Evolutionary conservation across 2,113 vertebrate genomes (phyloP).

Genomic region (Rhizomys pruinosus): DNA sequence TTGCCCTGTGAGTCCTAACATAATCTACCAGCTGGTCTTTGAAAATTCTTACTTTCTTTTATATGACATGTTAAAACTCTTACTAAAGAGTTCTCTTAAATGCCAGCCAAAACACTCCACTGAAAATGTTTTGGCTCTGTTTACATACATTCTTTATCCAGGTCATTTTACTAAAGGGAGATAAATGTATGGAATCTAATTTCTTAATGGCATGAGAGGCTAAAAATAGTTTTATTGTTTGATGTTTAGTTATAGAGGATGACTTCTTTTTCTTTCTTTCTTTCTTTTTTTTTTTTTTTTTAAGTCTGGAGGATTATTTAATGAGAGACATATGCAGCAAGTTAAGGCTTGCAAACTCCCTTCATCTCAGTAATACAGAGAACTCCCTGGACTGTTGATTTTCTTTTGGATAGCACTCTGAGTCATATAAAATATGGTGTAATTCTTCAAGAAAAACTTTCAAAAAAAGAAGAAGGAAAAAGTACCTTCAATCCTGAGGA

Average conservation of each 20-base stretch:
- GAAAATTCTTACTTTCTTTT: slow-evolving; percentile 68
- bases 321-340: slow-evolving; percentile 78
- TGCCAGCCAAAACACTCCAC: slow-evolving; percentile 60
- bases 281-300: slow-evolving; percentile 20
- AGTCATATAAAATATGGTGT: slow-evolving; percentile 41
- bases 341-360: slow-evolving; percentile 70
- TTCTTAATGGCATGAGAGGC: slow-evolving; percentile 69
- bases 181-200: slow-evolving; percentile 59
- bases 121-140: slow-evolving; percentile 68
- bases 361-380: slow-evolving; percentile 69
- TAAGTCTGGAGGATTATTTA: slow-evolving; percentile 70
- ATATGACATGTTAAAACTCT: slow-evolving; percentile 71
- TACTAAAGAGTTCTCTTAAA: slow-evolving; percentile 77
- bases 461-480: slow-evolving; percentile 7
- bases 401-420: slow-evolving; percentile 59
- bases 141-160: slow-evolving; percentile 74
- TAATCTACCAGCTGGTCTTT: slow-evolving; percentile 70
- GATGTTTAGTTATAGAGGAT: slow-evolving; percentile 75
- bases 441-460: slow-evolving; percentile 30
- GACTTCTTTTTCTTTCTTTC: too few relatives aligned
- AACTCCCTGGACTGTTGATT: slow-evolving; percentile 71
- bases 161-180: slow-evolving; percentile 75
- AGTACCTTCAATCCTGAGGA: neutral
- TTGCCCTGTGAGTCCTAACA: neutral
- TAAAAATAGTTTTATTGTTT: slow-evolving; percentile 82